A percentile compares a stretch with the other conserved stretches of the same genome.
phyloP scores from a whole-genome alignment of 64 coral and sea anemone species.

The Hydrozoanthus tunicans region DNA sequence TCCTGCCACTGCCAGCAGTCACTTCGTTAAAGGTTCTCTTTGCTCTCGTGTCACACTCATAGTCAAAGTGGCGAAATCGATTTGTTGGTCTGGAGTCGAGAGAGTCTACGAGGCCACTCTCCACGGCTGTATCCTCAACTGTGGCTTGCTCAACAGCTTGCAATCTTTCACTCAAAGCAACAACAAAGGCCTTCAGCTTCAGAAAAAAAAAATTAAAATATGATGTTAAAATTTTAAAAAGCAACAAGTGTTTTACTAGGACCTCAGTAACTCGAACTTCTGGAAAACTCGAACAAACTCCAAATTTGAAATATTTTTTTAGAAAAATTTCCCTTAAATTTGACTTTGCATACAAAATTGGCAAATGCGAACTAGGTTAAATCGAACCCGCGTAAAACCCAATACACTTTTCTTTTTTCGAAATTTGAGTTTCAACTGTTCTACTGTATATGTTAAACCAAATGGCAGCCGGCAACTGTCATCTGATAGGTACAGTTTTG shows the following conservation, averaged over 20 bases:
- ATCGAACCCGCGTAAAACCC: no score
- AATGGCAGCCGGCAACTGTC: no score
- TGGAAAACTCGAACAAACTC: background rate
- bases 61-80: background rate
- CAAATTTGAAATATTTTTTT: no score
- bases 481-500: no score
- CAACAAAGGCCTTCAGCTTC: constrained; percentile 30
- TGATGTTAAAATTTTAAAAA: background rate
- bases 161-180: constrained; percentile 22
- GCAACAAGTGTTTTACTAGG: background rate
- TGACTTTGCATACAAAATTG: no score
- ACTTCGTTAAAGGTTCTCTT: background rate
- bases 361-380: no score
- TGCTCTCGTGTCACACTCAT: background rate
- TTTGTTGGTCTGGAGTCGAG: background rate
- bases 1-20: background rate
- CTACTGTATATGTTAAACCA: no score
- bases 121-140: background rate
- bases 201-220: background rate
- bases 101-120: background rate
- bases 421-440: no score
- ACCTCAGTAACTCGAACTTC: background rate
- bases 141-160: background rate
- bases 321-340: no score
- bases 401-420: no score